phyloP scores from a whole-genome alignment of 1,140 invertebrate species.

The Diorhabda carinulata region DNA sequence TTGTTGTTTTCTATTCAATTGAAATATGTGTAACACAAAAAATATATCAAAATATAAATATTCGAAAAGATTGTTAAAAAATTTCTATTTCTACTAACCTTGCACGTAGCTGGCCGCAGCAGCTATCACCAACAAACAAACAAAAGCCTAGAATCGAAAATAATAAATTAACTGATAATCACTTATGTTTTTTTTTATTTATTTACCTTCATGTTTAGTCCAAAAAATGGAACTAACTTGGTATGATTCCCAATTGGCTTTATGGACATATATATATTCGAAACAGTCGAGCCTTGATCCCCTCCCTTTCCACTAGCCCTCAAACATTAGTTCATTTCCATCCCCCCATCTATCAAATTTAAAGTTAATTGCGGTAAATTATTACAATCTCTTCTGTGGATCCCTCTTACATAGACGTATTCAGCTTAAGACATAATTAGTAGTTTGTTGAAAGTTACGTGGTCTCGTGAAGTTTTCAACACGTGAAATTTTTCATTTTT shows the following conservation, averaged over 20 bases:
- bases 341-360: background rate
- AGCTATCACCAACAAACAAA: background rate
- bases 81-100: background rate
- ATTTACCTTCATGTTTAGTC: conserved; percentile 2
- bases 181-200: background rate
- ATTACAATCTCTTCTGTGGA: background rate
- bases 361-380: background rate
- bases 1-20: too few relatives aligned
- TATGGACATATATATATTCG: conserved; percentile 3
- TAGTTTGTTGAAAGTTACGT: too few relatives aligned
- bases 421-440: background rate
- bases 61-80: background rate
- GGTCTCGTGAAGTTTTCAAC: too few relatives aligned
- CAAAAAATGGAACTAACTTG: conserved; percentile 1
- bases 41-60: too few relatives aligned
- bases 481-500: too few relatives aligned
- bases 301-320: background rate
- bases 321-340: conserved; percentile 1
- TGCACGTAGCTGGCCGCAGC: background rate
- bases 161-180: background rate
- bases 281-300: background rate
- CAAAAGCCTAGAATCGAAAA: conserved; percentile 2
- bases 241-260: background rate
- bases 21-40: too few relatives aligned
- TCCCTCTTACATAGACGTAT: background rate